Base-by-base conservation (phyloP, 2,113 vertebrate genomes). In the Pampusana beccarii region DNA sequence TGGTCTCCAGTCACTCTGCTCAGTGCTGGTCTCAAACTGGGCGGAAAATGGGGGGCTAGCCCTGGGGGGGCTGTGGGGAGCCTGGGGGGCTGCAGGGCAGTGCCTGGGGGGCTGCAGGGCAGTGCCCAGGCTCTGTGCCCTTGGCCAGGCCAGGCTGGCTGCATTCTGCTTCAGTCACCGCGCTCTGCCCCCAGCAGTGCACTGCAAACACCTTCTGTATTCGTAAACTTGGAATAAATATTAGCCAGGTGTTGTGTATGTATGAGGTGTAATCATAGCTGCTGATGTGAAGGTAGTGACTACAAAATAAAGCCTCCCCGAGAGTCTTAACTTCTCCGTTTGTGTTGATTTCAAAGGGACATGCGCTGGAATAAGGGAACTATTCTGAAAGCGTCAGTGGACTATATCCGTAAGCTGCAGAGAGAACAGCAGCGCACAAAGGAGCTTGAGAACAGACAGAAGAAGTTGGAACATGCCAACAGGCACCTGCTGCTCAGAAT, bases 311-410 rank as follows among this genome's bases (percentile, higher is more conserved):
- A 79, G 17, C 38, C 21, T 77, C 5, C 12, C 29, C 3, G 25
- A 36, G 54, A 61, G 38, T 40, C 28, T 82, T 4, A 87, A 83
- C 83, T 31, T 50, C 46, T 82, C 61, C 19, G 65, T 11, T 42
- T 75, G 23, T 44, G 20, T 53, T 24, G 13, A 75, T 50, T 34
- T 82, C 86, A 0, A 50, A 98, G 98, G 70, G 98, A 99, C 80
- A 98, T 99, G 99, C 99, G 99, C 92, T 99, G 99, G 99, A 99
- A 99, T 97, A 99, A 99, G 97, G 99, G 99, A 57, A 99, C 99
- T 73, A 99, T 99, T 93, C 98, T 99, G 61, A 99, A 99, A 96
- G 99, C 99, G 0, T 99, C 99, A 0, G 99, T 99, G 95, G 99
- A 99, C 96, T 99, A 99, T 81, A 99, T 99, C 95, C 98, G 99